Conservation (phyloP, 2,113 vertebrate species). For the Sardina pilchardus region DNA sequence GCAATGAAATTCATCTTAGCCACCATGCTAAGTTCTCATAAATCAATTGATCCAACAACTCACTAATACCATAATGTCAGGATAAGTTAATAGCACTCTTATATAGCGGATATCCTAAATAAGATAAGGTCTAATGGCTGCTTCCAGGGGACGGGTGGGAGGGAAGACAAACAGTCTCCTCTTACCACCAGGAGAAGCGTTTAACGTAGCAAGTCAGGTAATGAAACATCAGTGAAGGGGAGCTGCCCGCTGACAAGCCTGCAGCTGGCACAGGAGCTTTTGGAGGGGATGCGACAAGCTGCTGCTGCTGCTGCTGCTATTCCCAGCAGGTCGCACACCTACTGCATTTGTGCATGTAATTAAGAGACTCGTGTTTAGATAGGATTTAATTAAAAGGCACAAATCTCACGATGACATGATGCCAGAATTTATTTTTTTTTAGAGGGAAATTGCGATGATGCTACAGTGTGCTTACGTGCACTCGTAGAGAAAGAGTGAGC, state of each 20-base stretch:
- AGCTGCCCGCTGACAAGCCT: background rate
- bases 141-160: too few species aligned
- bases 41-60: background rate
- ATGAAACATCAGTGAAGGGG: background rate
- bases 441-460: background rate
- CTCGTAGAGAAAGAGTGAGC: background rate
- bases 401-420: background rate
- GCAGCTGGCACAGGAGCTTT: background rate
- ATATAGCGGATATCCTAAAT: background rate
- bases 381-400: background rate
- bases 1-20: background rate
- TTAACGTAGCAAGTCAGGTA: background rate
- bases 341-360: constrained; percentile 9
- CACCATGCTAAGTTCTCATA: background rate
- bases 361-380: background rate
- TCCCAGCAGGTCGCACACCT: background rate
- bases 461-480: background rate
- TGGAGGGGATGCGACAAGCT: background rate
- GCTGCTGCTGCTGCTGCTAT: constrained; percentile 8
- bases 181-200: background rate
- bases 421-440: background rate
- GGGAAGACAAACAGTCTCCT: background rate
- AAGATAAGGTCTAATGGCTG: too few species aligned
- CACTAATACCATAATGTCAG: background rate
- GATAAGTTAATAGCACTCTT: background rate